Conservation (phyloP, 2,113 vertebrate genomes). For the Polypterus bichir region DNA sequence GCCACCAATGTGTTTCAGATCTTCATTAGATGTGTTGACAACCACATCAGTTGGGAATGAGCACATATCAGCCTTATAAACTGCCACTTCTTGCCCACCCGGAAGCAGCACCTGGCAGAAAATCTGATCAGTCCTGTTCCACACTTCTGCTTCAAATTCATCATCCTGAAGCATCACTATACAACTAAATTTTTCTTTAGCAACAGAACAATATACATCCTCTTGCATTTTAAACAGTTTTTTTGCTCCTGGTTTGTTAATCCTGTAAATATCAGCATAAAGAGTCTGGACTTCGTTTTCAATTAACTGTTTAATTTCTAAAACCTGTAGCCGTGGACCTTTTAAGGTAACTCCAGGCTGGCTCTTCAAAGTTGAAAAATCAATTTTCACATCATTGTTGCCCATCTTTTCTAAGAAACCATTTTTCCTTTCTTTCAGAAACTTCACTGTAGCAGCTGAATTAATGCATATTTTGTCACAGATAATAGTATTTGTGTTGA, state of each 20-base stretch:
- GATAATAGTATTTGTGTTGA: slow-evolving; percentile 35
- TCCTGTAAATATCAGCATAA: slow-evolving; percentile 25
- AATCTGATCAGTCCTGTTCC: slow-evolving; percentile 14
- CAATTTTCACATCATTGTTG: slow-evolving; percentile 28
- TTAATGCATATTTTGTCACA: slow-evolving; percentile 32
- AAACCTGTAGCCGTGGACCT: slow-evolving; percentile 46
- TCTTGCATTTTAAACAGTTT: slow-evolving; percentile 47
- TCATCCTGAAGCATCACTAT: slow-evolving; percentile 45
- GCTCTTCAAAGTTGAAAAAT: slow-evolving; percentile 24
- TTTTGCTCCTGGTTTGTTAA: slow-evolving; percentile 62
- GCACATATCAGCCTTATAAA: slow-evolving; percentile 49
- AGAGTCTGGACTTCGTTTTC: slow-evolving; percentile 28
- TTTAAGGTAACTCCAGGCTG: slow-evolving; percentile 38
- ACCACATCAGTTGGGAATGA: slow-evolving; percentile 48
- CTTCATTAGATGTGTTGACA: slow-evolving; percentile 70
- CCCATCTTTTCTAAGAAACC: slow-evolving; percentile 23
- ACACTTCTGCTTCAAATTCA: slow-evolving; percentile 15
- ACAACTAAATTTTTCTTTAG: slow-evolving; percentile 37
- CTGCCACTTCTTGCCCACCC: slow-evolving; percentile 42
- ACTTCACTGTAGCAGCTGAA: slow-evolving; percentile 34
- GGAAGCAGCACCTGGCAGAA: slow-evolving; percentile 27
- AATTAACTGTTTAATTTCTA: slow-evolving; percentile 24
- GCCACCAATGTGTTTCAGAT: slow-evolving; percentile 48
- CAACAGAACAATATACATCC: slow-evolving; percentile 19
- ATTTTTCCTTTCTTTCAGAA: slow-evolving; percentile 42